Percentiles rank a stretch among this genome's conserved stretches.
Conservation (phyloP, 2,113 vertebrate species). For the Rhinoderma darwinii region DNA sequence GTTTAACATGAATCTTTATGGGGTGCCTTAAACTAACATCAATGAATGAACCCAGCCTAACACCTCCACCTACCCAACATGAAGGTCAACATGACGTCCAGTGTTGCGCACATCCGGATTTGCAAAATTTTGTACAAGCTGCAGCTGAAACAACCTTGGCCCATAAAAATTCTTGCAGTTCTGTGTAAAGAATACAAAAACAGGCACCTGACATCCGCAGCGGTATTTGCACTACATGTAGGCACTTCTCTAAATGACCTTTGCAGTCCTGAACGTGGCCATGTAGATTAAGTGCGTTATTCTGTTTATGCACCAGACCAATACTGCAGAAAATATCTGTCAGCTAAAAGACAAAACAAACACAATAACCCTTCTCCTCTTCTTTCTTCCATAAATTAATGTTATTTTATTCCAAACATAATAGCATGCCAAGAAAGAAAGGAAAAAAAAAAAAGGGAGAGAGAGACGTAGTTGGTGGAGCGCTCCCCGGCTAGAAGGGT, state of each 20-base stretch:
- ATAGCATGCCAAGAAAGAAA: conserved; percentile 34
- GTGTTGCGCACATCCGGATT: no score
- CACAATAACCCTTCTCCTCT: conserved; percentile 40
- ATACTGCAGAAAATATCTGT: conserved; percentile 18
- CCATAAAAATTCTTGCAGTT: background rate
- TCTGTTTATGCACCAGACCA: conserved; percentile 4
- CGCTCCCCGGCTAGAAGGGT: conserved; percentile 67
- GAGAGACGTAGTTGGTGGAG: background rate
- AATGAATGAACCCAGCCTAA: no score
- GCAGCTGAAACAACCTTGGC: background rate
- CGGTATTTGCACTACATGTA: background rate
- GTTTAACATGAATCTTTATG: no score
- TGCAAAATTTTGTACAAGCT: background rate
- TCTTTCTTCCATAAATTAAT: conserved; percentile 52
- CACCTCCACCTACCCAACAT: no score
- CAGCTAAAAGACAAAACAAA: conserved; percentile 29
- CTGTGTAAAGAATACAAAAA: conserved; percentile 1
- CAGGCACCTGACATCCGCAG: background rate
- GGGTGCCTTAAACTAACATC: no score
- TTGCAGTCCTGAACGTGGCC: conserved; percentile 11
- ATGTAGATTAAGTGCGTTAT: background rate
- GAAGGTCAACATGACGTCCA: no score
- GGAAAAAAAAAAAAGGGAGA: conserved; percentile 68
- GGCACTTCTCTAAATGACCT: background rate
- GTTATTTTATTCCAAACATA: conserved; percentile 38